Base-by-base conservation (phyloP, 2,113 vertebrate species). In the Sapajus apella region DNA sequence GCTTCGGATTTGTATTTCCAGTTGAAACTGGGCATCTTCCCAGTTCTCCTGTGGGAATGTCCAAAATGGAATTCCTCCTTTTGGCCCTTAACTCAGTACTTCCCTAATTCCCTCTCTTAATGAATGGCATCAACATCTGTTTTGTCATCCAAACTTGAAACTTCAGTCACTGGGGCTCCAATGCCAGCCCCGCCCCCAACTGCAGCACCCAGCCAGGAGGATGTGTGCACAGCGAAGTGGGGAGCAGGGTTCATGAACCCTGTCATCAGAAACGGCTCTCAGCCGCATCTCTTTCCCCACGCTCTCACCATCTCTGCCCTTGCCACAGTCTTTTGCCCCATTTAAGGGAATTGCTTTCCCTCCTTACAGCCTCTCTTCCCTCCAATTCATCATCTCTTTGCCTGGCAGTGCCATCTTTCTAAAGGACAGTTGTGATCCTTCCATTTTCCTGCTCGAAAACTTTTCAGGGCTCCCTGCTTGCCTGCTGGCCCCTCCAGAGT, bases 111-210 rank as follows among this genome's bases (percentile, higher is more conserved):
- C 18, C 30, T 90, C 66, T 95, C 27, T 87, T 12, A 76, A 0
- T 2, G 27, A 70, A 30, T 5, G 43, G 16, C 43, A 21, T 70
- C 47, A 37, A 47, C 35, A 43, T 13, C 70, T 47, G 1, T 79
- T 90, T 80, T 47, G 20, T 76, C 61, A 35, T 85, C 47, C 50
- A 52, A 12, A 94, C 35, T 70, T 61, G 84, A 83, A 87, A 72
- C 81, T 70, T 80, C 4, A 58, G n/a, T 70, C 83, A 23, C n/a
- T 30, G 55, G 11, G 58, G 56, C 27, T 66, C 27, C 55, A 32
- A 23, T 18, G 17, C 20, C 8, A 0, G n/a, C 16, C 27, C 55
- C 1, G 4, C 1, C 35, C 8, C 30, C 30, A 1, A 11, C 47
- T 73, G 5, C n/a, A 10, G 2, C 10, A 6, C 52, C 43, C 5